A percentile compares a stretch with the other conserved stretches of the same genome.
Conservation (phyloP, 2,113 vertebrate species). For the Bos javanicus region DNA sequence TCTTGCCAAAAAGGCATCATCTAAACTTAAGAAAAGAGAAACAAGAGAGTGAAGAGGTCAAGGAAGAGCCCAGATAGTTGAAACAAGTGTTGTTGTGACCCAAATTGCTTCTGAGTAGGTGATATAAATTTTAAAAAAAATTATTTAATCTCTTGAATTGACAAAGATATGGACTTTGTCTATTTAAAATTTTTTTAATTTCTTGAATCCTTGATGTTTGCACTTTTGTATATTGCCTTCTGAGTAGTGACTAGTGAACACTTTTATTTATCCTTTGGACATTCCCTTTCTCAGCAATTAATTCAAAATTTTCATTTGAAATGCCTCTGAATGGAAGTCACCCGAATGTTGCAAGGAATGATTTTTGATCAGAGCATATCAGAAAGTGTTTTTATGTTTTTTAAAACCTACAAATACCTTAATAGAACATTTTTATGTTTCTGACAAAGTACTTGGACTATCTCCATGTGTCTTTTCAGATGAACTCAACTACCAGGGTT, state of each 20-base stretch:
- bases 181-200: neutral
- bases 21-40: neutral
- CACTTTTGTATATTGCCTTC: neutral
- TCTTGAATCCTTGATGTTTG: neutral
- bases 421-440: neutral
- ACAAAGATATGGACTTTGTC: neutral
- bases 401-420: neutral
- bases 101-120: conserved; percentile 3
- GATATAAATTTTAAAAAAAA: neutral
- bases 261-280: conserved; percentile 34
- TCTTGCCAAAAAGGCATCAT: neutral
- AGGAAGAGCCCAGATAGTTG: neutral
- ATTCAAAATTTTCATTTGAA: conserved; percentile 43
- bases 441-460: neutral
- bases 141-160: neutral
- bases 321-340: conserved; percentile 25
- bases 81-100: neutral
- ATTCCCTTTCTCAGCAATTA: conserved; percentile 9
- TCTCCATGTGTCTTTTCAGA: neutral
- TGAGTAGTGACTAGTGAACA: neutral
- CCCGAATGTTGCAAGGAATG: neutral
- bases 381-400: neutral
- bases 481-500: neutral
- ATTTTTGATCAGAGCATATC: conserved; percentile 19
- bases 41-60: neutral